Evolutionary conservation across 2,888 invertebrate species (phyloP).

Genomic region (Abrostola tripartita): DNA sequence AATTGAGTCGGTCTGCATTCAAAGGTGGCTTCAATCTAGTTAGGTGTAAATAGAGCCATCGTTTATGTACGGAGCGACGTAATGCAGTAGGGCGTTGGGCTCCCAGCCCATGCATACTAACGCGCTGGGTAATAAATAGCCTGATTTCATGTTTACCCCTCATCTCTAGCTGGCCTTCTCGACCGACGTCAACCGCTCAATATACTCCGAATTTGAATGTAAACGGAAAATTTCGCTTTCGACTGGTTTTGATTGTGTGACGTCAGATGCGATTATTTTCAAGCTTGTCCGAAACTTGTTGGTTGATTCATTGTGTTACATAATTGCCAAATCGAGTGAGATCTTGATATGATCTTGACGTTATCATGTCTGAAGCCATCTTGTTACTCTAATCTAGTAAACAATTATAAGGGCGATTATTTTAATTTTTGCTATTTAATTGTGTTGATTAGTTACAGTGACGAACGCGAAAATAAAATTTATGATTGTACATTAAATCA

Average conservation of each 20-base stretch:
- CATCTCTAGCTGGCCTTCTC: conserved; percentile 50
- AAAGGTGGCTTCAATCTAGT: conserved; percentile 67
- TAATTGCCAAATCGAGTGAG: too few relatives aligned
- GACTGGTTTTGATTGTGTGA: conserved; percentile 40
- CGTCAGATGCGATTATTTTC: conserved; percentile 8
- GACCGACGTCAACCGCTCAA: conserved; percentile 29
- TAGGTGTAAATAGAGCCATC: conserved; percentile 78
- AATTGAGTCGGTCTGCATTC: conserved; percentile 70
- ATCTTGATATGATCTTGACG: too few relatives aligned
- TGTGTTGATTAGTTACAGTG: too few relatives aligned
- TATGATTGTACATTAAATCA: too few relatives aligned
- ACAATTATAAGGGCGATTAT: too few relatives aligned
- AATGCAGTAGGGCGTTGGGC: conserved; percentile 71
- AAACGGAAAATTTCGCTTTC: conserved; percentile 47
- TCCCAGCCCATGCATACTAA: conserved; percentile 88
- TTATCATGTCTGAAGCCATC: too few relatives aligned
- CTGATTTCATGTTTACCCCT: conserved; percentile 78
- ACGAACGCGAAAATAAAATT: too few relatives aligned
- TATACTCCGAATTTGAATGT: conserved; percentile 45
- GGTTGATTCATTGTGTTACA: neutral
- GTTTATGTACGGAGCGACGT: conserved; percentile 77
- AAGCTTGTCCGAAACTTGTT: neutral
- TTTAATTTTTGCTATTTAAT: too few relatives aligned
- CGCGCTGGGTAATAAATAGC: conserved; percentile 82
- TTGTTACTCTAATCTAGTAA: too few relatives aligned